Conservation (phyloP, 1,140 invertebrate genomes). For the Megalonaias nervosa region DNA sequence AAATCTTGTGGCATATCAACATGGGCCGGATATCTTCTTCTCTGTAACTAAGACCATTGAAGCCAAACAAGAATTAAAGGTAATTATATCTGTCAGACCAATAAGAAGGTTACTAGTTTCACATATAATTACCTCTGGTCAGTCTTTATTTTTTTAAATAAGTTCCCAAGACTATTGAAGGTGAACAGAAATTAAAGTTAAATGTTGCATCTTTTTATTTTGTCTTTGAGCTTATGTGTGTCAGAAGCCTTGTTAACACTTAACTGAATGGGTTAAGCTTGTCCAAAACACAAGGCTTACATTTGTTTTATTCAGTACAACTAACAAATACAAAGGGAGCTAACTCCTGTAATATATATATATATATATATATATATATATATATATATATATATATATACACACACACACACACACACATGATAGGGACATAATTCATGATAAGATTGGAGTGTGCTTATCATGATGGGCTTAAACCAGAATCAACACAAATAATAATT, state of each 20-base stretch:
- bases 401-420: neutral
- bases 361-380: too few relatives aligned
- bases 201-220: neutral
- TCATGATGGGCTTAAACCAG: too few relatives aligned
- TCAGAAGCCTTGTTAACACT: too few relatives aligned
- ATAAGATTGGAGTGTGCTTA: neutral
- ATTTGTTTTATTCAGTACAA: too few relatives aligned
- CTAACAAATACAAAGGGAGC: too few relatives aligned
- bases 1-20: constrained; percentile 66
- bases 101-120: neutral
- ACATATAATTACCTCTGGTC: neutral
- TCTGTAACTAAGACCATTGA: constrained; percentile 64
- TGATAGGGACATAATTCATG: neutral
- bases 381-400: neutral
- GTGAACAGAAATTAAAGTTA: constrained; percentile 66
- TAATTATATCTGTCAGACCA: constrained; percentile 25
- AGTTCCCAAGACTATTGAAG: constrained; percentile 61
- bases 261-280: too few relatives aligned
- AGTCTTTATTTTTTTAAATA: too few relatives aligned
- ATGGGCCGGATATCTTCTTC: constrained; percentile 62
- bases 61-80: constrained; percentile 65
- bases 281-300: too few relatives aligned
- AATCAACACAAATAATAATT: too few relatives aligned
- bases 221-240: neutral
- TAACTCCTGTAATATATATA: neutral